Conservation (phyloP, 2,888 invertebrate genomes). For the Drosophila birchii region DNA sequence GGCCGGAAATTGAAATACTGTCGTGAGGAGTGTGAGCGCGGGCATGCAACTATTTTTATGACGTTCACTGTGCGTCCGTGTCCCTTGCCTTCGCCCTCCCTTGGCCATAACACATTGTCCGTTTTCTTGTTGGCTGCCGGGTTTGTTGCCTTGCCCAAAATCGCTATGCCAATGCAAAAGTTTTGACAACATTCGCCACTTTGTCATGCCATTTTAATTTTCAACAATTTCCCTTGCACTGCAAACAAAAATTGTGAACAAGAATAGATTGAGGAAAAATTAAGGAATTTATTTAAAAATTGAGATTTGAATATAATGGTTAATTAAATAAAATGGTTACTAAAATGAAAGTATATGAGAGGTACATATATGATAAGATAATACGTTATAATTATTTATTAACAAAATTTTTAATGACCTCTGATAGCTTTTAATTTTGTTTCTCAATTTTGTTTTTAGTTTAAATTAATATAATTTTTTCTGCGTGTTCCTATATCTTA, state of each 20-base stretch:
- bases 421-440: too few relatives aligned
- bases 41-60: conserved; percentile 45
- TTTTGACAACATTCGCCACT: conserved; percentile 79
- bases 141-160: conserved; percentile 1
- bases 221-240: conserved; percentile 47
- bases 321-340: too few relatives aligned
- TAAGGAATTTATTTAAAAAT: too few relatives aligned
- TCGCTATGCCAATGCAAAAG: conserved; percentile 60
- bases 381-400: too few relatives aligned
- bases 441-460: neutral
- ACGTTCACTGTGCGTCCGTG: conserved; percentile 4
- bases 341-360: too few relatives aligned
- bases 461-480: neutral
- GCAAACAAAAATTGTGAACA: neutral
- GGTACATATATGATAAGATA: too few relatives aligned
- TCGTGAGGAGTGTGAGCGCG: conserved; percentile 20
- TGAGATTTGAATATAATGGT: too few relatives aligned
- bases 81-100: neutral
- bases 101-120: conserved; percentile 13
- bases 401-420: too few relatives aligned
- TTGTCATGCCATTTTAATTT: conserved; percentile 79
- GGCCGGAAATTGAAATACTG: conserved; percentile 64
- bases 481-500: neutral
- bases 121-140: conserved; percentile 9
- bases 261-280: too few relatives aligned